Base-by-base conservation (phyloP, 2,797 vertebrate genomes). In the Propithecus perrieri region DNA sequence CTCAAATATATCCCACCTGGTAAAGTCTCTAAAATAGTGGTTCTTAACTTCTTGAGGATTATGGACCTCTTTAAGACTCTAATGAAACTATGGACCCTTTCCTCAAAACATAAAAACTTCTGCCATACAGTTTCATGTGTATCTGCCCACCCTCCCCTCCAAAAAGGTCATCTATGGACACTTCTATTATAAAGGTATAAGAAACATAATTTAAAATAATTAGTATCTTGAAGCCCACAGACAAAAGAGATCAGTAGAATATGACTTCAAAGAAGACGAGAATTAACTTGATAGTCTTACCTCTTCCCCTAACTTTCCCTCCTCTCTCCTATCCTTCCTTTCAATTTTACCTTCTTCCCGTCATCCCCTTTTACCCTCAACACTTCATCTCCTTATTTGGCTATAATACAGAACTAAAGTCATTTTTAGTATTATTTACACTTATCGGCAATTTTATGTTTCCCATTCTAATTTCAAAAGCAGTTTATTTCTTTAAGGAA, bases 391-490 rank as follows among this genome's bases (percentile, higher is more conserved):
- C 33, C 38, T 87, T 91, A 91, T 78, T 46, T 94, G 35, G 20
- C 20, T 87, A 18, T 41, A 71, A 78, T 57, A 59, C 2, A 55
- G 35, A 91, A 93, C 5, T 67, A 41, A 91, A 69, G 35, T 94
- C 63, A 67, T 75, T 93, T 91, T 53, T 91, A 69, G 26, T 80
- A 38, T 83, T 81, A 91, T 26, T 59, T 59, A 69, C 20, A 63
- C 41, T 80, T 85, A 85, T 2, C 81, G 50, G 35, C 17, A 94
- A 91, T 81, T 80, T 79, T 48, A 35, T 46, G 24, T 65, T 94
- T 83, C 43, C 67, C 65, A 59, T 76, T 86, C 53, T 88, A 50
- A 71, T 84, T 71, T 96, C 83, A 78, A 69, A 85, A 85, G n/a
- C 26, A 72, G 26, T 71, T 90, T 17, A 24, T 57, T 63, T 76